Conservation (phyloP, 2,888 invertebrate species). For the Agrotis segetum region DNA sequence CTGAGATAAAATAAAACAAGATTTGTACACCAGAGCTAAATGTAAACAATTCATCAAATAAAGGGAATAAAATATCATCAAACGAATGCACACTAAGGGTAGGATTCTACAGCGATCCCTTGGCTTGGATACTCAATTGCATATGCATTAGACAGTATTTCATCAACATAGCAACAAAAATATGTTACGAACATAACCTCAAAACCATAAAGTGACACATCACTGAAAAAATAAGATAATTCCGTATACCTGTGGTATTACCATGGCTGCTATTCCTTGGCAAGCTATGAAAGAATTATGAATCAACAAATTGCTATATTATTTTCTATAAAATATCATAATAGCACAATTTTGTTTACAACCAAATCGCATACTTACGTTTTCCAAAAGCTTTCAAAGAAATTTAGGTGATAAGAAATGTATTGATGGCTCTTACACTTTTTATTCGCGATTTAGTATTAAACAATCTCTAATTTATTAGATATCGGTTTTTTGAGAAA, state of each 20-base stretch:
- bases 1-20: neutral
- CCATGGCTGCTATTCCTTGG: conserved; percentile 82
- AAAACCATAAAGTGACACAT: conserved; percentile 69
- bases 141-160: conserved; percentile 21
- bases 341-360: neutral
- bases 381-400: neutral
- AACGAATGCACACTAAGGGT: neutral
- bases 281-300: conserved; percentile 75
- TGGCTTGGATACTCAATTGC: conserved; percentile 13
- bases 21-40: conserved; percentile 17
- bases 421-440: conserved; percentile 6
- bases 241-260: conserved; percentile 77
- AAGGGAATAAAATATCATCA: neutral
- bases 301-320: conserved; percentile 23
- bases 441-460: neutral
- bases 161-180: conserved; percentile 30
- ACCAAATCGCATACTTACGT: conserved; percentile 40
- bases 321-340: neutral
- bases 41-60: conserved; percentile 23
- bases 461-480: neutral
- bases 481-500: conserved; percentile 15
- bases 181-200: conserved; percentile 71
- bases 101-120: conserved; percentile 14
- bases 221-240: conserved; percentile 59
- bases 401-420: neutral